Evolutionary conservation across 37 sponge, comb jelly and placozoan species (phyloP).

Genomic region (Beroe ovata): DNA sequence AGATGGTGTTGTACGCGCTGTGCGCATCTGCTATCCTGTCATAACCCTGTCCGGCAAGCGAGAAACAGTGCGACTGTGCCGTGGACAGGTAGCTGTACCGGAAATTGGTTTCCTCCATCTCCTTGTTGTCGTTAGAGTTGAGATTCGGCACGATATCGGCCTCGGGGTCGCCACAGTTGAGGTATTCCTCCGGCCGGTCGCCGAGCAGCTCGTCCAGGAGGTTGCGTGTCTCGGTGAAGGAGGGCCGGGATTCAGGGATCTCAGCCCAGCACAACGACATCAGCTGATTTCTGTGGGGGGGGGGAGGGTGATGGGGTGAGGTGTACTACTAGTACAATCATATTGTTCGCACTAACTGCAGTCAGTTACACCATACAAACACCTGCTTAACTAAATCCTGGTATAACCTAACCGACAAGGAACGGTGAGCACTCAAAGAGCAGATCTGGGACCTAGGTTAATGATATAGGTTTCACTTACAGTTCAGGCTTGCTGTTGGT

Average conservation of each 20-base stretch:
- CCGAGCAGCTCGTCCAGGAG: slow-evolving; percentile 63
- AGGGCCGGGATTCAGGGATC: not conserved
- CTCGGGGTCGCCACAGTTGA: slow-evolving; percentile 55
- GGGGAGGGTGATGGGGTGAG: not conserved
- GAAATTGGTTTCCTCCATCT: slow-evolving; percentile 19
- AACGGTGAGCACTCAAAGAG: not conserved
- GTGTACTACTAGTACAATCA: too few relatives aligned
- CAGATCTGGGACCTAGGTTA: not conserved
- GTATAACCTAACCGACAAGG: not conserved
- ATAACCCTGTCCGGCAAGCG: slow-evolving; percentile 15
- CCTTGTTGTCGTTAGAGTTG: slow-evolving; percentile 62
- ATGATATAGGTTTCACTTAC: slow-evolving; percentile 6
- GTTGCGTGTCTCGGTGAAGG: slow-evolving; percentile 17
- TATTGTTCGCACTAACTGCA: too few relatives aligned
- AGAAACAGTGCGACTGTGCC: not conserved
- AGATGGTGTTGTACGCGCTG: slow-evolving; percentile 36
- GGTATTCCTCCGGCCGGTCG: slow-evolving; percentile 52
- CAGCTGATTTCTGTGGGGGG: slow-evolving; percentile 34
- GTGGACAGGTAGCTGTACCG: slow-evolving; percentile 59
- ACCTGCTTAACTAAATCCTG: too few relatives aligned
- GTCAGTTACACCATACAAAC: too few relatives aligned
- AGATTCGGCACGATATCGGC: slow-evolving; percentile 41
- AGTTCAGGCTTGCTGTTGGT: slow-evolving; percentile 64
- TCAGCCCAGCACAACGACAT: slow-evolving; percentile 57
- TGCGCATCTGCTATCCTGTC: slow-evolving; percentile 46